Conservation (phyloP, 2,797 vertebrate genomes). For the Tenualosa thibaudeaui region DNA sequence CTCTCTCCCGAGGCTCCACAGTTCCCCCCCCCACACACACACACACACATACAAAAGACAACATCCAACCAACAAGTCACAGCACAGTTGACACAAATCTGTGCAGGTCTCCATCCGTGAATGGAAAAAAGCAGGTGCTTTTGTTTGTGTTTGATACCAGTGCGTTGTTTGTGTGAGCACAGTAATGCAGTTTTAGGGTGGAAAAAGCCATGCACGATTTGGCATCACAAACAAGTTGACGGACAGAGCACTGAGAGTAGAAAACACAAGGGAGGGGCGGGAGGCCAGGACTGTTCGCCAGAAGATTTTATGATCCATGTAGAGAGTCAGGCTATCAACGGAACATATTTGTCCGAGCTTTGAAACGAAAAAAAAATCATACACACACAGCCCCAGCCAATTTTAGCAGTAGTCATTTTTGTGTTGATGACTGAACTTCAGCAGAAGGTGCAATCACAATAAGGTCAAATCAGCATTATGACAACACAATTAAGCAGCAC, state of each 20-base stretch:
- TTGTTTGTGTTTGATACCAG: background rate
- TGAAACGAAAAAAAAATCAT: background rate
- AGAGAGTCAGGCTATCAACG: background rate
- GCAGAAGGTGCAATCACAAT: constrained; percentile 23
- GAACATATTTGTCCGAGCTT: background rate
- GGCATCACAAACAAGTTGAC: constrained; percentile 1
- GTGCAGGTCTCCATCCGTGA: constrained; percentile 41
- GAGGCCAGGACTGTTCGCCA: background rate
- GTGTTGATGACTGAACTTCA: background rate
- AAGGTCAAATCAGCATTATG: constrained; percentile 35
- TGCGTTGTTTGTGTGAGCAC: background rate
- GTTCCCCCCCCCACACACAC: no score
- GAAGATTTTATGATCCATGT: background rate
- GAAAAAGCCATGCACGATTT: background rate
- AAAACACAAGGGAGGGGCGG: background rate
- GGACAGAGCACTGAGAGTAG: background rate
- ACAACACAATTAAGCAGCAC: constrained; percentile 41
- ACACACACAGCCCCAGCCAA: background rate
- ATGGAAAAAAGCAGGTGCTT: background rate
- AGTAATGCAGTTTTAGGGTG: background rate
- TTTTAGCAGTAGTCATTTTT: background rate
- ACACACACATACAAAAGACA: background rate
- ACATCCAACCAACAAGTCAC: background rate
- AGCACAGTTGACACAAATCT: background rate
- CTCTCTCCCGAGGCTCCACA: background rate